phyloP scores from a whole-genome alignment of 1,140 invertebrate species.

The Asbolus verrucosus region DNA sequence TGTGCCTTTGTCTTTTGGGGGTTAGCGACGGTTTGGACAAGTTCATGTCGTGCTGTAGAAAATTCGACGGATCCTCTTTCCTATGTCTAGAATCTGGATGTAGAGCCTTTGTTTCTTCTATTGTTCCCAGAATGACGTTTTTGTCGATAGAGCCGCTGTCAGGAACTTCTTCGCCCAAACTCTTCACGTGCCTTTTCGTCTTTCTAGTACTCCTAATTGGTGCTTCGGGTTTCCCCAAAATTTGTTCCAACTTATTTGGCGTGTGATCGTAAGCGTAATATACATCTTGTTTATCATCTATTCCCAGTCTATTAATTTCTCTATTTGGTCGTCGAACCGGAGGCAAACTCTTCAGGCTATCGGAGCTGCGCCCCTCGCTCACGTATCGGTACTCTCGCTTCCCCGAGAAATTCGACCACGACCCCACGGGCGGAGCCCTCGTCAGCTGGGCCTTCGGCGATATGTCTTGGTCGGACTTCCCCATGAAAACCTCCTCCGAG shows the following conservation, averaged over 20 bases:
- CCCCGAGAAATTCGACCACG: slow-evolving; percentile 42
- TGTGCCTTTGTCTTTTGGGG: slow-evolving; percentile 67
- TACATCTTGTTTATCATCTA: slow-evolving; percentile 54
- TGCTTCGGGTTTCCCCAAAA: slow-evolving; percentile 62
- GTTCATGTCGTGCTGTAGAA: slow-evolving; percentile 38
- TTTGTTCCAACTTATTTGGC: slow-evolving; percentile 62
- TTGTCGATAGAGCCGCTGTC: slow-evolving; percentile 58
- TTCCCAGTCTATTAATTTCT: slow-evolving; percentile 35
- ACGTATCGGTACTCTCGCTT: no score
- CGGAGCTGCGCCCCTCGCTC: no score
- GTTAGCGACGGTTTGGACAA: slow-evolving; percentile 59
- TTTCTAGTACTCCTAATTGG: slow-evolving; percentile 58
- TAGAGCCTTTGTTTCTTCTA: slow-evolving; percentile 57
- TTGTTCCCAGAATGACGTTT: slow-evolving; percentile 61
- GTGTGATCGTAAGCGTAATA: slow-evolving; percentile 57
- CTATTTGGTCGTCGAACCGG: slow-evolving; percentile 63
- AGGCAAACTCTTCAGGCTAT: slow-evolving; percentile 65
- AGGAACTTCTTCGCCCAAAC: slow-evolving; percentile 64
- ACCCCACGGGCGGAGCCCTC: slow-evolving; percentile 50
- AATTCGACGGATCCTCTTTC: slow-evolving; percentile 22
- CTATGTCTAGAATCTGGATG: no score
- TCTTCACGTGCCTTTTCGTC: slow-evolving; percentile 61
- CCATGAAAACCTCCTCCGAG: slow-evolving; percentile 48
- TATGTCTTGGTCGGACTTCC: slow-evolving; percentile 40
- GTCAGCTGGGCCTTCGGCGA: slow-evolving; percentile 50